These are phyloP conservation scores for Opisthocomus hoazin DNA, from an alignment of 2,113 vertebrate genomes.

Conservation along the genomic window DNA sequence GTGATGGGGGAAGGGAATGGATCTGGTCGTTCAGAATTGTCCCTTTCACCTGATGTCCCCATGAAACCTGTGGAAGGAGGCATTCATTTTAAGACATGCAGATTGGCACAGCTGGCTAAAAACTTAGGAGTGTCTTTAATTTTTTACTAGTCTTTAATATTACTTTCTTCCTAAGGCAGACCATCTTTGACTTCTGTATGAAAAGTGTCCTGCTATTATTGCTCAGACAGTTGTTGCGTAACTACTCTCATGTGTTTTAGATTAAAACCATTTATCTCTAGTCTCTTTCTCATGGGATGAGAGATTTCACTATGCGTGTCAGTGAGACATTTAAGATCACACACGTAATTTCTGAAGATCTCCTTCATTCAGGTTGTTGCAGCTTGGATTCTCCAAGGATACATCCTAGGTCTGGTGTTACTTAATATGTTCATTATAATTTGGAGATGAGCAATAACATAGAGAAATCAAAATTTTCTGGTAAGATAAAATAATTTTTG, in stretches of 20 bases:
- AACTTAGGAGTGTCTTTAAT: neutral
- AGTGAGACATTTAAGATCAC: neutral
- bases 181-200: neutral
- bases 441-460: neutral
- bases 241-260: neutral
- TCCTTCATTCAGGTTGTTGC: neutral
- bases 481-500: neutral
- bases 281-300: neutral
- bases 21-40: neutral
- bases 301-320: neutral
- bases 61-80: neutral
- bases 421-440: neutral
- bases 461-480: neutral
- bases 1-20: neutral
- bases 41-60: fast-evolving
- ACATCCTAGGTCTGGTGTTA: neutral
- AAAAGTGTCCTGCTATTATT: neutral
- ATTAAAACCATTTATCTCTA: constrained; percentile 9
- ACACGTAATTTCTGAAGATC: neutral
- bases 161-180: neutral
- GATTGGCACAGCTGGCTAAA: neutral
- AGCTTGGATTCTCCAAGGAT: neutral
- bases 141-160: neutral
- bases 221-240: neutral
- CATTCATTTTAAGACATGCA: neutral